Evolutionary conservation across 2,113 vertebrate species (phyloP).

Genomic region (Stigmatopora argus): DNA sequence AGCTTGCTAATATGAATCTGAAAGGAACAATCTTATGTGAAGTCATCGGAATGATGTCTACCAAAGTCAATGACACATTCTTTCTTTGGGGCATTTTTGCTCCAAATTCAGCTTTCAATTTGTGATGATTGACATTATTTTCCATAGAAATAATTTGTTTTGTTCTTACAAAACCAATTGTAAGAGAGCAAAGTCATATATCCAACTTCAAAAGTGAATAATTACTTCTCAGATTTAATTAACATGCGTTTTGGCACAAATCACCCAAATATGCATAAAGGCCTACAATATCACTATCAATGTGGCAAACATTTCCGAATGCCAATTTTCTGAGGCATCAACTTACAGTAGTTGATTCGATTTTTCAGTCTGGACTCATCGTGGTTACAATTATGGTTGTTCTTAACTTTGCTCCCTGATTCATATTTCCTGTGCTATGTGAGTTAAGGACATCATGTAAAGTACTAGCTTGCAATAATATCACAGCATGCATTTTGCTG

Average conservation of each 20-base stretch:
- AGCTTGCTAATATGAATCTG: slow-evolving; percentile 17
- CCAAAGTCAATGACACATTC: neutral
- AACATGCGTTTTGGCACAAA: neutral
- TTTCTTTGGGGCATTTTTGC: neutral
- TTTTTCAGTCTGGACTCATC: slow-evolving; percentile 4
- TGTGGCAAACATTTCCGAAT: neutral
- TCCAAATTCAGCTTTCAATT: neutral
- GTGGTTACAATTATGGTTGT: slow-evolving; percentile 1
- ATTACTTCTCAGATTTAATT: neutral
- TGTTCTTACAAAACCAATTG: neutral
- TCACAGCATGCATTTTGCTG: slow-evolving; percentile 10
- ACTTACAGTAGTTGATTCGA: neutral
- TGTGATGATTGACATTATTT: neutral
- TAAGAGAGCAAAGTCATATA: neutral
- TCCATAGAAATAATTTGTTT: no score
- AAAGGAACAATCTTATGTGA: slow-evolving; percentile 11
- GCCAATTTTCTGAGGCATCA: neutral
- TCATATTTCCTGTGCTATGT: slow-evolving; percentile 9
- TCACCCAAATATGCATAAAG: neutral
- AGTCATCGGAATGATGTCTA: neutral
- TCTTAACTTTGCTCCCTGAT: slow-evolving; percentile 36
- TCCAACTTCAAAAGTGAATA: neutral
- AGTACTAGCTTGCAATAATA: slow-evolving; percentile 1
- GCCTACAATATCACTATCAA: neutral
- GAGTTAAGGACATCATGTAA: slow-evolving; percentile 9